These are phyloP conservation scores for Cephonodes hylas DNA, from an alignment of 2,888 invertebrate genomes.

Conservation along the genomic window DNA sequence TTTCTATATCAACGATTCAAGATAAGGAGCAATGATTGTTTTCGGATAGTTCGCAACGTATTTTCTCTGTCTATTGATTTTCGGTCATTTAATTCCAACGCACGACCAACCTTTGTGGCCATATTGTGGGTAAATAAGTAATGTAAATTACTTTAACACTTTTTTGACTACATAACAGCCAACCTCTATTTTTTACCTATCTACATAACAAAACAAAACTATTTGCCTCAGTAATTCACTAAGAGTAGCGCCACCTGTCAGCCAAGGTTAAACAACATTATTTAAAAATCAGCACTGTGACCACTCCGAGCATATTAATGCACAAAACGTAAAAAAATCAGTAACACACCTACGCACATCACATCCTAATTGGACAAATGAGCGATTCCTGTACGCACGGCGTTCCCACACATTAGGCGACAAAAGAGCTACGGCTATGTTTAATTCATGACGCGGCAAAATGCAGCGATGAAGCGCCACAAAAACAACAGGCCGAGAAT, in stretches of 20 bases:
- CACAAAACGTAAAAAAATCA: neutral
- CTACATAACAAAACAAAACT: too few relatives aligned
- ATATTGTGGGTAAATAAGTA: too few relatives aligned
- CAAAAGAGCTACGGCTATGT: slow-evolving; percentile 41
- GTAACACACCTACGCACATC: slow-evolving; percentile 9
- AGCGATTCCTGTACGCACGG: neutral
- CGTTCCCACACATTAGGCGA: slow-evolving; percentile 32
- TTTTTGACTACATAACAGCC: too few relatives aligned
- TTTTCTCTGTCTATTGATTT: neutral
- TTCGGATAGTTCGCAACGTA: neutral
- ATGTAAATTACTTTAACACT: too few relatives aligned
- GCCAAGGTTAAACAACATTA: neutral
- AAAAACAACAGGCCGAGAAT: slow-evolving; percentile 38
- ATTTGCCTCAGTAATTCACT: too few relatives aligned
- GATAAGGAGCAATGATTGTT: neutral
- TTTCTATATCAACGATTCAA: neutral
- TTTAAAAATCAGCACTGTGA: neutral
- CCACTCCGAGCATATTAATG: neutral
- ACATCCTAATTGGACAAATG: slow-evolving; percentile 14
- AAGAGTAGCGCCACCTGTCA: neutral
- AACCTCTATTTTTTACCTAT: too few relatives aligned
- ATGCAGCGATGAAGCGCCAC: slow-evolving; percentile 26
- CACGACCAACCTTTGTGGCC: too few relatives aligned
- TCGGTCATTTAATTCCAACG: too few relatives aligned
- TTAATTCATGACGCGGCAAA: slow-evolving; percentile 57